Evolutionary conservation across 2,888 invertebrate genomes (phyloP), one percentile per base, ranked within the genome.

Genomic region (Eristalis intricaria): DNA sequence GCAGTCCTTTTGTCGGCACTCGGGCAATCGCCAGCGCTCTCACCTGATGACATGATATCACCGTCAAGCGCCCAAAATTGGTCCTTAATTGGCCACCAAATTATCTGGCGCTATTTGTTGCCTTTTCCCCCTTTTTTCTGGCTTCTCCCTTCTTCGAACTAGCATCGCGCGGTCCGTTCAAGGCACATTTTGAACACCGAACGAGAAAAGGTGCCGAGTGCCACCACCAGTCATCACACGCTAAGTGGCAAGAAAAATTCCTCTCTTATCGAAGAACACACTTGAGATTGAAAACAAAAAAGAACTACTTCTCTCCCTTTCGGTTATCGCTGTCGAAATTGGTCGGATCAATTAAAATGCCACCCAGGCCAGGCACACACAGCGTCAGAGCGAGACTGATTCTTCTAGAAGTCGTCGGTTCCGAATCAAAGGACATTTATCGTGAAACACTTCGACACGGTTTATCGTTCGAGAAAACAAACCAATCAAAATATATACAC

Each of bases 11-110:
- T 84, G 84, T 84, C 84, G 87, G 79, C 84, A 77, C 74, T 84
- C 15, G 64, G 71, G 75, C 78, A 86, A 87, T 87, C 79, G 79
- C 26, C n/a, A 63, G 70, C 75, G 43, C 83, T 87, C 84, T 87
- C 87, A 87, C 87, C 87, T 87, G 87, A 87, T 87, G 87, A 87
- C 87, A 87, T 80, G 87, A 87, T 84, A 87, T 76, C 87, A 76
- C 75, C 78, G 64, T 26, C 79, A 66, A 84, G 76, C 84, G 76
- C 84, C 87, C 61, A 65, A 87, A 87, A 87, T 87, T 87, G 87
- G 76, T 80, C 76, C 87, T 87, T 87, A 84, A 87, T 87, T 87
- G 86, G 83, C 86, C 86, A 87, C 86, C 83, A 87, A 87, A 87
- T 83, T 87, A 87, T 76, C 86, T 71, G 86, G 86, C 83, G 83